Percentiles rank a stretch among this genome's conserved stretches.
Conservation (phyloP, 2,888 invertebrate genomes). For the Cynaeus angustus region DNA sequence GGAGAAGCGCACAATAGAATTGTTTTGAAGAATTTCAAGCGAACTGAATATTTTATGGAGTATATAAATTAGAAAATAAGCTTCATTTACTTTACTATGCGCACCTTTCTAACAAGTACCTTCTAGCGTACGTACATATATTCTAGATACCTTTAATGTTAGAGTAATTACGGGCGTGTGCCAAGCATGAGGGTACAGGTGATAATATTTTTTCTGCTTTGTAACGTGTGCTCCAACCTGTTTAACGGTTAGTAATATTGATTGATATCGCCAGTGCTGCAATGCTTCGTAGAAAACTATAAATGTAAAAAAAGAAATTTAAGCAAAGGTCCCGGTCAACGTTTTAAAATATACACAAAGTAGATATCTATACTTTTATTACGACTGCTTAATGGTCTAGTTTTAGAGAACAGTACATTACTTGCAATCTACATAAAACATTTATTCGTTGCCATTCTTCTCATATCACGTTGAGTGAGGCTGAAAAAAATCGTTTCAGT, state of each 20-base stretch:
- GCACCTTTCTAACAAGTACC: slow-evolving; percentile 47
- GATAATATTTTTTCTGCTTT: slow-evolving; percentile 62
- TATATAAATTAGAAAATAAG: slow-evolving; percentile 28
- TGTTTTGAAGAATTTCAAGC: slow-evolving; percentile 9
- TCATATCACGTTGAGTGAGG: no score
- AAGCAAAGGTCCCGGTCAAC: neutral
- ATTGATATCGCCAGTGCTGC: slow-evolving; percentile 39
- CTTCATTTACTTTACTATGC: slow-evolving; percentile 24
- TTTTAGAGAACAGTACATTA: no score
- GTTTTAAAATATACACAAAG: no score
- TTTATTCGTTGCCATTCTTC: no score
- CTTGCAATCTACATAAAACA: no score
- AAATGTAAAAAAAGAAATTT: neutral
- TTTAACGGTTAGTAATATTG: slow-evolving; percentile 46
- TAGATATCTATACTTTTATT: no score
- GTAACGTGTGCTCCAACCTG: slow-evolving; percentile 37
- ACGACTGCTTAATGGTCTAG: no score
- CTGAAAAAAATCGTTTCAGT: slow-evolving; percentile 3
- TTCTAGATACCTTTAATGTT: slow-evolving; percentile 63
- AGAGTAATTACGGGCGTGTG: slow-evolving; percentile 64
- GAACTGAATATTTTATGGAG: slow-evolving; percentile 4
- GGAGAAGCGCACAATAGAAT: slow-evolving; percentile 26
- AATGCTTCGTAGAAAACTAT: neutral
- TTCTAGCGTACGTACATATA: slow-evolving; percentile 46
- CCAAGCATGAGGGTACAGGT: slow-evolving; percentile 66